Evolutionary conservation across 2,888 invertebrate species (phyloP).

Genomic region (Conistra vaccinii): DNA sequence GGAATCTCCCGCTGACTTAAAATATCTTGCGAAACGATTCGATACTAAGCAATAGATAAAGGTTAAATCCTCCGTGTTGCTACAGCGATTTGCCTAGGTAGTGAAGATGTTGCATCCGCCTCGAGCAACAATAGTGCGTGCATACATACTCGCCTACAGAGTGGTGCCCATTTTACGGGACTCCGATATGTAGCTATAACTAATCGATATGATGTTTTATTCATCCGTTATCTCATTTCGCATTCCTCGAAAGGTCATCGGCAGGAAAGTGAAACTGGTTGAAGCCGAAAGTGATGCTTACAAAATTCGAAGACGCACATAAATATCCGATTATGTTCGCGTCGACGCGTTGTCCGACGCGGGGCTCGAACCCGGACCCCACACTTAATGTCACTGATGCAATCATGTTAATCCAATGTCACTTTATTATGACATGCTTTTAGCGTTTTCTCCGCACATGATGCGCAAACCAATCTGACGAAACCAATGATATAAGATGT

Average conservation of each 20-base stretch:
- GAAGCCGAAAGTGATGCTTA: constrained; percentile 84
- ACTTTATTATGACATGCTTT: constrained; percentile 78
- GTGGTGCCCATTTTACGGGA: constrained; percentile 29
- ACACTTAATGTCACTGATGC: constrained; percentile 77
- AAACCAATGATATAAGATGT: constrained; percentile 73
- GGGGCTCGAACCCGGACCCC: constrained; percentile 72
- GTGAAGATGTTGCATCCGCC: constrained; percentile 55
- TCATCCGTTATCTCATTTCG: constrained; percentile 83
- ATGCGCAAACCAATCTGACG: constrained; percentile 63
- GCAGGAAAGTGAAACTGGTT: constrained; percentile 88
- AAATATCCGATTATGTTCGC: constrained; percentile 77
- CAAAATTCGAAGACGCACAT: constrained; percentile 80
- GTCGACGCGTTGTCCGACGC: constrained; percentile 60
- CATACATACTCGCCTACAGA: not conserved
- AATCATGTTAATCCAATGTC: constrained; percentile 81
- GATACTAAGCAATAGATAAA: constrained; percentile 67
- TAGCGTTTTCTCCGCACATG: constrained; percentile 71
- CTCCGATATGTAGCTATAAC: constrained; percentile 44
- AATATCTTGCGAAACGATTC: constrained; percentile 61
- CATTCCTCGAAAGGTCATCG: constrained; percentile 86
- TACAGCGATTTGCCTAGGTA: constrained; percentile 58
- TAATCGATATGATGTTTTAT: constrained; percentile 76
- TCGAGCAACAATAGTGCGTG: constrained; percentile 52
- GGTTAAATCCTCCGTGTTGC: constrained; percentile 65
- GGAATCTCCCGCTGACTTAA: constrained; percentile 61